Conservation (phyloP, 1,140 invertebrate genomes). For the Lepidostoma basale region DNA sequence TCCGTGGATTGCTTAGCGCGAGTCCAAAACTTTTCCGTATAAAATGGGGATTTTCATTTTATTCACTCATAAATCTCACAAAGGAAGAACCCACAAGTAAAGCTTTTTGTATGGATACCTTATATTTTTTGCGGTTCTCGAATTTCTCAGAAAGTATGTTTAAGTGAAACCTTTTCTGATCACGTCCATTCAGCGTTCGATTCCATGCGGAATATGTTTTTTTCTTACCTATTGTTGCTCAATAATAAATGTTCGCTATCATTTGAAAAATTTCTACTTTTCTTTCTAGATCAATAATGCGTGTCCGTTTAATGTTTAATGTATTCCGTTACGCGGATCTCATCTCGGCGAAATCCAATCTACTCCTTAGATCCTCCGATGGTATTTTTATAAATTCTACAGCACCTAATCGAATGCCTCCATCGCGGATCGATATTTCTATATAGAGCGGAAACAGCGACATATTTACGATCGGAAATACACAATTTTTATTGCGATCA, state of each 20-base stretch:
- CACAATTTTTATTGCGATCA: too few species aligned
- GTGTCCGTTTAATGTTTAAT: conserved; percentile 16
- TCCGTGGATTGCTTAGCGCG: conserved; percentile 27
- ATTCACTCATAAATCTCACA: conserved; percentile 46
- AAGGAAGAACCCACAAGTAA: conserved; percentile 44
- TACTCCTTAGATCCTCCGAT: background rate
- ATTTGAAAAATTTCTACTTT: conserved; percentile 24
- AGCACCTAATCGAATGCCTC: too few species aligned
- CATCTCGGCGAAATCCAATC: background rate
- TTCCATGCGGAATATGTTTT: conserved; percentile 41
- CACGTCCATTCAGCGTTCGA: conserved; percentile 45
- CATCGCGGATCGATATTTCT: too few species aligned
- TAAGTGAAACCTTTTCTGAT: conserved; percentile 47
- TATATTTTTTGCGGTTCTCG: conserved; percentile 46
- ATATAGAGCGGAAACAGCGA: too few species aligned
- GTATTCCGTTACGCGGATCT: background rate
- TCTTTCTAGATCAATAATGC: conserved; percentile 25
- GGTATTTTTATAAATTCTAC: too few species aligned
- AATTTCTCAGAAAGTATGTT: conserved; percentile 45
- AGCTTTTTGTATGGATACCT: conserved; percentile 45
- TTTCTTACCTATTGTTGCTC: conserved; percentile 25
- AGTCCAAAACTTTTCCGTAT: conserved; percentile 41
- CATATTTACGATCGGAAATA: too few species aligned
- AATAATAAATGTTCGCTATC: conserved; percentile 34
- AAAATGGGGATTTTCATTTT: conserved; percentile 45